phyloP scores from a whole-genome alignment of 1,140 invertebrate species.

The Lepidurus arcticus region DNA sequence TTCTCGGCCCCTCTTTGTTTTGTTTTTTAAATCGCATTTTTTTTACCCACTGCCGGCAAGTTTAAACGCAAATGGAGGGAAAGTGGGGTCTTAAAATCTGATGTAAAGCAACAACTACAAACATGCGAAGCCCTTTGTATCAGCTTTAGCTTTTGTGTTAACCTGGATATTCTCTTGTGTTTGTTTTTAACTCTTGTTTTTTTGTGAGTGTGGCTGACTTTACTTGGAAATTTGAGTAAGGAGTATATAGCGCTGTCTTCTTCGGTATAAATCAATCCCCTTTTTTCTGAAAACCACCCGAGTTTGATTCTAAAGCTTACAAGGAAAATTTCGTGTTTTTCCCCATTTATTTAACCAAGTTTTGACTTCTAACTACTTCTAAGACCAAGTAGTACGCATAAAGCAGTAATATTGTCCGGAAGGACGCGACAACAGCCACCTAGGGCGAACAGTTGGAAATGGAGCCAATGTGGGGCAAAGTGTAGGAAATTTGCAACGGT shows the following conservation, averaged over 20 bases:
- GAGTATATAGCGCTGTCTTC: neutral
- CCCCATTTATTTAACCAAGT: no score
- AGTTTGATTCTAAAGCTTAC: neutral
- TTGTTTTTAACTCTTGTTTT: slow-evolving; percentile 11
- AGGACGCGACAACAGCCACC: slow-evolving; percentile 73
- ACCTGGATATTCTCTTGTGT: slow-evolving; percentile 21
- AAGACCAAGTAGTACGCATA: neutral
- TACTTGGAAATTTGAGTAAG: neutral
- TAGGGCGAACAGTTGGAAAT: slow-evolving; percentile 62
- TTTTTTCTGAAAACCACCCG: neutral
- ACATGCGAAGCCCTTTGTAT: neutral
- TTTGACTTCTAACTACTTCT: no score
- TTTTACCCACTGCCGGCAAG: neutral
- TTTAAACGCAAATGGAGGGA: neutral
- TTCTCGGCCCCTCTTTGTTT: neutral
- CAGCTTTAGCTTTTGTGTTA: slow-evolving; percentile 19
- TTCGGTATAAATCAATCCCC: slow-evolving; percentile 15
- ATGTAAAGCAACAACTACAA: neutral
- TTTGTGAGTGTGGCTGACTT: slow-evolving; percentile 18
- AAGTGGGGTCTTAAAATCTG: slow-evolving; percentile 13
- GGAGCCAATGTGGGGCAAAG: slow-evolving; percentile 62
- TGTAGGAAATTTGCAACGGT: slow-evolving; percentile 44
- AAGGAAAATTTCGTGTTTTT: no score
- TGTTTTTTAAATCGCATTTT: neutral
- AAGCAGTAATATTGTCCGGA: slow-evolving; percentile 53